phyloP scores from a whole-genome alignment of 2,113 vertebrate species.

The Garra rufa region DNA sequence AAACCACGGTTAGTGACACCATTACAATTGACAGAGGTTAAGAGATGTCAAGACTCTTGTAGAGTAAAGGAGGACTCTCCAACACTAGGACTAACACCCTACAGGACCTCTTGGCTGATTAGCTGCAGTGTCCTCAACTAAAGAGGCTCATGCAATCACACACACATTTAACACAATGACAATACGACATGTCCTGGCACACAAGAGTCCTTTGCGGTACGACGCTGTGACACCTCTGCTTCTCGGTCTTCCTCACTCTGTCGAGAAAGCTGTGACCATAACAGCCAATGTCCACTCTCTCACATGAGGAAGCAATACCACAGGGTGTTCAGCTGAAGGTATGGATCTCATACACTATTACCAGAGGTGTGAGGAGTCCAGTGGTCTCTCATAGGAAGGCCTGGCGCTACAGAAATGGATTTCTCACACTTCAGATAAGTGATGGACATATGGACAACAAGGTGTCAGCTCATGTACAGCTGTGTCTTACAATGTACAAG shows the following conservation, averaged over 20 bases:
- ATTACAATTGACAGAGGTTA: conserved; percentile 77
- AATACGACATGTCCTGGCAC: conserved; percentile 19
- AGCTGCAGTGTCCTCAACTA: conserved; percentile 63
- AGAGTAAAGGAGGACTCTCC: conserved; percentile 75
- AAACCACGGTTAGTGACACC: conserved; percentile 28
- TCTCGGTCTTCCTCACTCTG: neutral
- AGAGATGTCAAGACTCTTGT: conserved; percentile 77
- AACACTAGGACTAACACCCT: conserved; percentile 65
- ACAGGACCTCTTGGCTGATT: conserved; percentile 74
- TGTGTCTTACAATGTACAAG: neutral
- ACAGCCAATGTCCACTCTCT: conserved; percentile 25
- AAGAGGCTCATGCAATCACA: conserved; percentile 68
- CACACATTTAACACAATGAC: conserved; percentile 23
- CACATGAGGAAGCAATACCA: conserved; percentile 55
- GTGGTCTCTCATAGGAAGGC: neutral
- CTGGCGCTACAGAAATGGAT: conserved; percentile 70
- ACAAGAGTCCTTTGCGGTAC: neutral
- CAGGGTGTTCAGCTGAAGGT: conserved; percentile 43
- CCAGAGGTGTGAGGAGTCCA: conserved; percentile 41
- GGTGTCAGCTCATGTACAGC: conserved; percentile 64
- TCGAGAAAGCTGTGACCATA: conserved; percentile 13
- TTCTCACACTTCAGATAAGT: conserved; percentile 77
- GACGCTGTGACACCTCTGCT: neutral
- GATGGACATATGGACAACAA: conserved; percentile 67
- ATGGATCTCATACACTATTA: conserved; percentile 70